Conservation (phyloP, 2,888 invertebrate species). For the Lithodes maja region DNA sequence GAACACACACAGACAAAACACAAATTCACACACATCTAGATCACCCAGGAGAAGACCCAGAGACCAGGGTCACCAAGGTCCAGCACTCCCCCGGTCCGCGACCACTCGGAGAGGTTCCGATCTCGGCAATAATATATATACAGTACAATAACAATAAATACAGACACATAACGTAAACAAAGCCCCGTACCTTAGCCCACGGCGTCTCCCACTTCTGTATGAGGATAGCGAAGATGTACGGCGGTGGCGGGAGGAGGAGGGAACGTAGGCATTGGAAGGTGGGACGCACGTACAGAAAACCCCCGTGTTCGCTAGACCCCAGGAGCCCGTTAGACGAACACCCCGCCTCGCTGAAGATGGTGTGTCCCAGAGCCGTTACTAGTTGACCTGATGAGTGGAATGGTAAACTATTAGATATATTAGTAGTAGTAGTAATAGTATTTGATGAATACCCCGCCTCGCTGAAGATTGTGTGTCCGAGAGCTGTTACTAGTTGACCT, state of each 20-base stretch:
- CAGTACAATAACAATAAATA: no score
- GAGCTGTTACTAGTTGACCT: conserved; percentile 83
- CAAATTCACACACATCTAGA: no score
- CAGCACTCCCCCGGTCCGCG: no score
- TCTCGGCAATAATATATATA: no score
- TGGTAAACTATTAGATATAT: no score
- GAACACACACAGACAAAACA: no score
- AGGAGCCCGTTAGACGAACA: conserved; percentile 77
- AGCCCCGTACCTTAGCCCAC: conserved; percentile 91
- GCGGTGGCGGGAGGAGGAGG: conserved; percentile 82
- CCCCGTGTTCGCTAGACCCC: conserved; percentile 84
- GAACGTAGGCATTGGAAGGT: conserved; percentile 88
- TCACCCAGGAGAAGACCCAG: no score
- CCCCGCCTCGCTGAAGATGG: conserved; percentile 79
- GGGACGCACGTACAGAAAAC: conserved; percentile 87
- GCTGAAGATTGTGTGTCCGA: conserved; percentile 82
- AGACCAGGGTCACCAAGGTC: no score
- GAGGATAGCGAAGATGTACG: conserved; percentile 85
- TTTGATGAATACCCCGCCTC: conserved; percentile 74
- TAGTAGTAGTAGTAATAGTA: no score
- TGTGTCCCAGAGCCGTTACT: conserved; percentile 83
- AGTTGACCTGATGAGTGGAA: conserved; percentile 84
- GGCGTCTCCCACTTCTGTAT: conserved; percentile 88
- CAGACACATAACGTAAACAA: no score
- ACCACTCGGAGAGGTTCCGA: no score